Percentiles rank a stretch among this genome's conserved stretches.
Conservation (phyloP, 2,113 vertebrate genomes). For the Cariama cristata region DNA sequence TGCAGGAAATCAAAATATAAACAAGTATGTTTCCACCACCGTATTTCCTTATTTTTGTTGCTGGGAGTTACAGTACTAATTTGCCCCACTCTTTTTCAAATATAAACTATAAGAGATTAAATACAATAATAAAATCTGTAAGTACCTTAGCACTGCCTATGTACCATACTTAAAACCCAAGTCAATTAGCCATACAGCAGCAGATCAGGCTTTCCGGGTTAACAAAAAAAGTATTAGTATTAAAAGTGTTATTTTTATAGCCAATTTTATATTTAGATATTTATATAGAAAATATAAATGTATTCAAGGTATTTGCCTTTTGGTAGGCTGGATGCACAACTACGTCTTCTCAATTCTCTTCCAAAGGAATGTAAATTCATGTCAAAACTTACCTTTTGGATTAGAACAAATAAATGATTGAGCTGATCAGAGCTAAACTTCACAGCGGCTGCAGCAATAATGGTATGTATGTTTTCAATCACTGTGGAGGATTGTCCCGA, state of each 20-base stretch:
- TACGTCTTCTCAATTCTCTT: background rate
- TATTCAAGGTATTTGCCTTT: background rate
- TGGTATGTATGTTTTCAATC: constrained; percentile 98
- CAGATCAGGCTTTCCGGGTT: background rate
- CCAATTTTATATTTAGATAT: background rate
- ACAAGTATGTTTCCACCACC: background rate
- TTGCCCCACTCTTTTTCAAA: background rate
- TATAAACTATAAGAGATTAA: background rate
- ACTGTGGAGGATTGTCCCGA: constrained; percentile 97
- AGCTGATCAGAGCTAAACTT: constrained; percentile 98
- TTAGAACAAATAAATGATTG: constrained; percentile 95
- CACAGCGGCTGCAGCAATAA: constrained; percentile 96
- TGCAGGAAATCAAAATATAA: background rate
- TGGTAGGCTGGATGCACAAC: background rate
- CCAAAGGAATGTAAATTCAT: background rate
- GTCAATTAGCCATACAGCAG: background rate
- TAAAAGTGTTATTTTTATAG: background rate
- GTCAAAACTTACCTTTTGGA: constrained; percentile 88
- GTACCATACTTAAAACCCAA: background rate
- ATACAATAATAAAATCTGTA: background rate
- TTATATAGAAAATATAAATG: background rate
- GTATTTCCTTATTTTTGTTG: background rate
- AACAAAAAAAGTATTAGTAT: background rate
- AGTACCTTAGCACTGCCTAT: background rate
- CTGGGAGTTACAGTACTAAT: background rate